Base-by-base conservation (phyloP, 2,888 invertebrate genomes). In the Mystacides longicornis region DNA sequence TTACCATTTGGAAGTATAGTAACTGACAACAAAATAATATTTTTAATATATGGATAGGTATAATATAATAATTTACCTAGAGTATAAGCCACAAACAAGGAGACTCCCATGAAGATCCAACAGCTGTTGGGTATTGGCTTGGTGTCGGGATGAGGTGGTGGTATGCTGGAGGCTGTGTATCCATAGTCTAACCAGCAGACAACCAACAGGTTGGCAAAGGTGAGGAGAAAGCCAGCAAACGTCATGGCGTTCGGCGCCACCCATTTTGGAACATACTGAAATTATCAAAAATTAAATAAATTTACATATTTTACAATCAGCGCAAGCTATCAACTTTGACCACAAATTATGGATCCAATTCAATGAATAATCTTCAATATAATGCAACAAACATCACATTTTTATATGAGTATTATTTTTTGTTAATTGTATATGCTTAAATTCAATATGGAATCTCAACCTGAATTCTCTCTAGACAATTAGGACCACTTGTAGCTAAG, bases 221-320 rank as follows among this genome's bases (percentile, higher is more conserved):
- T 90, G 66, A 97, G 85, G 22, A 95, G 77, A 70, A 99, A 99
- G 14, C 99, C 99, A 58, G 83, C 81, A 71, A 99, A 92, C 11
- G 99, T 99, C 54, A 99, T 76, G 46, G 96, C 78, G 74, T 99
- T 99, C 47, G 99, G 99, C 0, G 99, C 99, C 57, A 99, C 80
- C 93, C 94, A 97, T 77, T 81, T 83, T 61, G 99, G 99, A 69
- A 93, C 87, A 62, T 87, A 82, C 97, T 98, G 79, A 52, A 80
- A 72, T n/a, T 59, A 43, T 54, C 64, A 20, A 23, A 37, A n/a
- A 46, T 20, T 20, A 20, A 20, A 19, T n/a, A 43, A 43, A 43
- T 43, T 27, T 11, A 27, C 27, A n/a, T n/a, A n/a, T n/a, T n/a
- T n/a, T n/a, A n/a, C n/a, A n/a, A n/a, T n/a, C n/a, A n/a, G n/a